Conservation (phyloP, 2,888 invertebrate species). For the Pristionchus maxplancki region DNA sequence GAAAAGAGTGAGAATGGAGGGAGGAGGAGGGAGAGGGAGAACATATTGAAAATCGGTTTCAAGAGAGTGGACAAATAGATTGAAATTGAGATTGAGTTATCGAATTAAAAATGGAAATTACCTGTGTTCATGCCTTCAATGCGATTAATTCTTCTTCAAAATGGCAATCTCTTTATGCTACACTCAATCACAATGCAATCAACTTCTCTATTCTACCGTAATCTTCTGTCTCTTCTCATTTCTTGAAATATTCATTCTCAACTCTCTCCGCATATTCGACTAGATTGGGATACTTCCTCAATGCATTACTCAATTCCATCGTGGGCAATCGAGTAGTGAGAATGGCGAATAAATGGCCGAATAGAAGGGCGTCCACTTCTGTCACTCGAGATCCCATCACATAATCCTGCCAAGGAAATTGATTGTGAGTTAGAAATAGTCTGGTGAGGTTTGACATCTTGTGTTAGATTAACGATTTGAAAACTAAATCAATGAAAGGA, state of each 20-base stretch:
- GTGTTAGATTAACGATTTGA: no score
- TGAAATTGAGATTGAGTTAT: conserved; percentile 3
- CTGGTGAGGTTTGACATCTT: no score
- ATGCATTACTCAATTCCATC: conserved; percentile 87
- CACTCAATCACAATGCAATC: conserved; percentile 15
- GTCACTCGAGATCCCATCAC: conserved; percentile 86
- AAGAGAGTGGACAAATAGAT: no score
- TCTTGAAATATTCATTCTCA: conserved; percentile 81
- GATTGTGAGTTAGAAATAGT: no score
- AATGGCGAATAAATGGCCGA: conserved; percentile 96
- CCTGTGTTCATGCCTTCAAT: background rate
- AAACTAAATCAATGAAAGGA: no score
- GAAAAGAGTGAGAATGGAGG: conserved; percentile 36
- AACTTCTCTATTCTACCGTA: conserved; percentile 8
- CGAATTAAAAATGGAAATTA: background rate
- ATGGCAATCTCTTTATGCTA: conserved; percentile 30
- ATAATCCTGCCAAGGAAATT: conserved; percentile 80
- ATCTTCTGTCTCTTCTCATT: conserved; percentile 45
- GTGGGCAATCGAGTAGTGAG: conserved; percentile 89
- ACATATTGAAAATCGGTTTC: background rate
- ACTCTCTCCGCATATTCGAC: conserved; percentile 89
- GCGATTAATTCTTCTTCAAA: background rate
- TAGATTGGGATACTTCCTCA: conserved; percentile 86
- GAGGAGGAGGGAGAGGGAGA: background rate
- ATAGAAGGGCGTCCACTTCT: conserved; percentile 92